These are phyloP conservation scores for Chirona hameri DNA, from an alignment of 2,888 invertebrate species.

Conservation along the genomic window DNA sequence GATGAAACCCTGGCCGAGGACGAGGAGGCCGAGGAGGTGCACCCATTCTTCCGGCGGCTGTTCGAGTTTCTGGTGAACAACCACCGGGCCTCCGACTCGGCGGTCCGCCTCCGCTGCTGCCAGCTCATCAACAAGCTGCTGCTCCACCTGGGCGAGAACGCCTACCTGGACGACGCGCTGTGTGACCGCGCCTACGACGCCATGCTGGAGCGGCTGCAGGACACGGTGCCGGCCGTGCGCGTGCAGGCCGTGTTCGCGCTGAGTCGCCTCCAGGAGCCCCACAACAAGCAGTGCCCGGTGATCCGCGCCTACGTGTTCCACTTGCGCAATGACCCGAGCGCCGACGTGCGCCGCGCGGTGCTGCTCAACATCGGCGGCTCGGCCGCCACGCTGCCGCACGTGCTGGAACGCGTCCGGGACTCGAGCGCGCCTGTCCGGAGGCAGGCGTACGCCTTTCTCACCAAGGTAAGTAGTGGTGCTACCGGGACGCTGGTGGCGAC, in stretches of 20 bases:
- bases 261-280: slow-evolving; percentile 74
- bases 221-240: slow-evolving; percentile 69
- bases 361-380: slow-evolving; percentile 70
- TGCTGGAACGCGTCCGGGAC: slow-evolving; percentile 70
- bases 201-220: slow-evolving; percentile 65
- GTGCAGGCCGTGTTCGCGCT: slow-evolving; percentile 74
- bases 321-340: slow-evolving; percentile 67
- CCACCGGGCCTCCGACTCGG: slow-evolving; percentile 53
- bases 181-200: slow-evolving; percentile 67
- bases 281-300: slow-evolving; percentile 68
- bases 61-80: slow-evolving; percentile 42
- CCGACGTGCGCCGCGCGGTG: slow-evolving; percentile 67
- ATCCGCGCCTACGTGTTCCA: slow-evolving; percentile 65
- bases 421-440: slow-evolving; percentile 70
- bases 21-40: slow-evolving; percentile 33
- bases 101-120: slow-evolving; percentile 69
- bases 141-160: slow-evolving; percentile 68
- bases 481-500: background rate
- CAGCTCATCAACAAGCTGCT: slow-evolving; percentile 72
- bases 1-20: slow-evolving; percentile 30
- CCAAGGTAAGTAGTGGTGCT: background rate
- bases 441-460: slow-evolving; percentile 43
- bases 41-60: slow-evolving; percentile 31
- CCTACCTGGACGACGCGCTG: slow-evolving; percentile 68
- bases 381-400: slow-evolving; percentile 62